Conservation (phyloP, 1,140 invertebrate species). For the Brachionus sp. region DNA sequence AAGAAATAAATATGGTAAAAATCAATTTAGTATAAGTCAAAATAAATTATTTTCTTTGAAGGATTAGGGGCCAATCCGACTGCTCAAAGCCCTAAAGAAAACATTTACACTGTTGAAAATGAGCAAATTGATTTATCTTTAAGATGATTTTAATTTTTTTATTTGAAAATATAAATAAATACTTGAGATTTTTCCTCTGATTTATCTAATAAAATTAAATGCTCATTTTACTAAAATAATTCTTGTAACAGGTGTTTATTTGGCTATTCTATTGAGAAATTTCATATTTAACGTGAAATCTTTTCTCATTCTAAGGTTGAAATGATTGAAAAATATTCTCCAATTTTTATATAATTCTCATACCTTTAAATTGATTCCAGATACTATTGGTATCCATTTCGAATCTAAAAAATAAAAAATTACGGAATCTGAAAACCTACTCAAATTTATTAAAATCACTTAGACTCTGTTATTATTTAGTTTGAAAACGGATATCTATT, state of each 20-base stretch:
- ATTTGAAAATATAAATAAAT: neutral
- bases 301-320: no score
- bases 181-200: neutral
- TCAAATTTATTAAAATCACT: neutral
- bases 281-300: no score
- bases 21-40: neutral
- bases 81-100: neutral
- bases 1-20: slow-evolving; percentile 40
- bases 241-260: no score
- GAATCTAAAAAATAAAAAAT: neutral
- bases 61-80: neutral
- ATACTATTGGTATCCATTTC: neutral
- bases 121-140: slow-evolving; percentile 19
- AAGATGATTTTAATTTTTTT: neutral
- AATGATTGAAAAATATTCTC: no score
- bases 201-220: no score
- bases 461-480: neutral
- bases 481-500: neutral
- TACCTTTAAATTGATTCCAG: neutral
- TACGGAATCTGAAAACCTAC: neutral
- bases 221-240: no score
- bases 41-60: neutral
- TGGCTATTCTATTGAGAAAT: no score
- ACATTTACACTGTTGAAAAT: slow-evolving; percentile 28
- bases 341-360: no score